Percentiles rank a stretch among this genome's conserved stretches.
Evolutionary conservation across 1,140 invertebrate species (phyloP).

Genomic region (Venturia canescens): DNA sequence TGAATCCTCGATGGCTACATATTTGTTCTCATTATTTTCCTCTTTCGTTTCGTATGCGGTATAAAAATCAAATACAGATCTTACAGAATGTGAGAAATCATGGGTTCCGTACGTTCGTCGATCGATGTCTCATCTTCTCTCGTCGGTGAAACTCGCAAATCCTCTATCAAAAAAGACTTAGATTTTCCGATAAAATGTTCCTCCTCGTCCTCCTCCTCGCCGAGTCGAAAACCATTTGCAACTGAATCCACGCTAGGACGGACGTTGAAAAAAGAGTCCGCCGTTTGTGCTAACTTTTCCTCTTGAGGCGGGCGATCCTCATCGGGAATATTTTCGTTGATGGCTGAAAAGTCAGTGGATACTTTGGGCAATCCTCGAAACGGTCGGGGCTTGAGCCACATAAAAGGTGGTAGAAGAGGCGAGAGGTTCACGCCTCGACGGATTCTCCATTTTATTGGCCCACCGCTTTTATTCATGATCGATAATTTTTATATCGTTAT

Average conservation of each 20-base stretch:
- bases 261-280: neutral
- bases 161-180: conserved; percentile 1
- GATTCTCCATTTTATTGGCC: neutral
- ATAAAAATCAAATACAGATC: conserved; percentile 15
- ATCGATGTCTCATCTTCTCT: neutral
- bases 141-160: neutral
- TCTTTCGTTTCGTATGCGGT: neutral
- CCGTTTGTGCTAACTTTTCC: neutral
- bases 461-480: conserved; percentile 4
- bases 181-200: neutral
- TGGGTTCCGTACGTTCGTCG: neutral
- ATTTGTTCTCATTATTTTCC: neutral
- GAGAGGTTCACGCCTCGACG: neutral
- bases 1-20: neutral
- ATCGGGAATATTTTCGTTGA: neutral
- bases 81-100: conserved; percentile 14
- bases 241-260: conserved; percentile 15
- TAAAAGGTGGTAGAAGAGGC: conserved; percentile 16
- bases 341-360: neutral
- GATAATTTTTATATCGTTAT: neutral
- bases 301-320: neutral
- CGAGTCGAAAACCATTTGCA: neutral
- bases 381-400: neutral
- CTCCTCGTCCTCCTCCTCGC: neutral
- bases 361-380: neutral